These are phyloP conservation scores for Gandaritis pyraliata DNA, from an alignment of 2,888 invertebrate species.

Conservation along the genomic window DNA sequence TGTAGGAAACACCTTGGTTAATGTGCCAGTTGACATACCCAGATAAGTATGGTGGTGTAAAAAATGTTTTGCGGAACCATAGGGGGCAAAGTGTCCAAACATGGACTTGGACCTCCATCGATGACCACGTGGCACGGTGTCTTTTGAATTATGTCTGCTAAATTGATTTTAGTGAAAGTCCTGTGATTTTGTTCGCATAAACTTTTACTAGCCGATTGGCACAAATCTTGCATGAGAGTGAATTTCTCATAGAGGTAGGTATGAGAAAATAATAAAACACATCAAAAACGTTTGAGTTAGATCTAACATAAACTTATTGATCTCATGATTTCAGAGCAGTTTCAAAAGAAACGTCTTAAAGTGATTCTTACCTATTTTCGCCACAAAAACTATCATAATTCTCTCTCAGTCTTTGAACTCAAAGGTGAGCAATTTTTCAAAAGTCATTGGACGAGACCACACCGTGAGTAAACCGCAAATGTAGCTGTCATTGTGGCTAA, in stretches of 20 bases:
- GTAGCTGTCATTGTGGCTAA: slow-evolving; percentile 51
- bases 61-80: slow-evolving; percentile 68
- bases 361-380: slow-evolving; percentile 21
- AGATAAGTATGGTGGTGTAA: slow-evolving; percentile 64
- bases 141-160: slow-evolving; percentile 10
- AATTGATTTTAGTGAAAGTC: neutral
- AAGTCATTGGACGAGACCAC: slow-evolving; percentile 56
- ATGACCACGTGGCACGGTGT: slow-evolving; percentile 55
- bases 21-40: slow-evolving; percentile 80
- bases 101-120: slow-evolving; percentile 69
- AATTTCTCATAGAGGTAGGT: too few relatives aligned
- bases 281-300: too few relatives aligned
- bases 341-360: slow-evolving; percentile 30
- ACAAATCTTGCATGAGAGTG: too few relatives aligned
- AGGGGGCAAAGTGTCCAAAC: slow-evolving; percentile 79
- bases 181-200: too few relatives aligned
- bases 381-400: slow-evolving; percentile 36
- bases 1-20: slow-evolving; percentile 77
- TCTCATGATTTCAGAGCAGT: slow-evolving; percentile 13
- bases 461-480: slow-evolving; percentile 53
- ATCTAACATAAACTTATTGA: slow-evolving; percentile 17
- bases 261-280: too few relatives aligned
- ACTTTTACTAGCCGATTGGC: too few relatives aligned
- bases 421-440: slow-evolving; percentile 50
- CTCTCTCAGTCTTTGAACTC: slow-evolving; percentile 45